These are phyloP conservation scores for Ganaspis sp. DNA, from an alignment of 1,140 invertebrate genomes.

Conservation along the genomic window DNA sequence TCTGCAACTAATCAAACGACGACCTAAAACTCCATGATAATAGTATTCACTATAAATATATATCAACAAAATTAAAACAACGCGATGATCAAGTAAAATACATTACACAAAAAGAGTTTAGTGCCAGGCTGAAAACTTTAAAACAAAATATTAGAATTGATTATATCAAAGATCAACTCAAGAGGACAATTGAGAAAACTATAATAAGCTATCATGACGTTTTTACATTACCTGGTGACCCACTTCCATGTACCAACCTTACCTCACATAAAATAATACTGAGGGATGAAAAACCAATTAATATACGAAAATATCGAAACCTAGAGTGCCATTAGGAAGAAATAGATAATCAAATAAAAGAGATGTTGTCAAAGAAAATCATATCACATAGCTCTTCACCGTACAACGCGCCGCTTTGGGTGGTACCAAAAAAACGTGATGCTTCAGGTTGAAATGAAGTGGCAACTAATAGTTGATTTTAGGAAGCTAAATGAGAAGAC, in stretches of 20 bases:
- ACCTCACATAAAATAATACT: too few relatives aligned
- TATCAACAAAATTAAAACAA: too few relatives aligned
- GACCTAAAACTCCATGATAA: too few relatives aligned
- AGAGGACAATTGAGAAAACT: background rate
- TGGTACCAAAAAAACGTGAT: conserved; percentile 68
- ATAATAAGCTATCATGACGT: background rate
- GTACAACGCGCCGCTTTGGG: too few relatives aligned
- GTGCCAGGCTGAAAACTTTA: too few relatives aligned
- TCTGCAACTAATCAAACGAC: background rate
- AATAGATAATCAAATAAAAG: too few relatives aligned
- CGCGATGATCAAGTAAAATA: too few relatives aligned
- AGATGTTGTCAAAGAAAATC: conserved; percentile 57
- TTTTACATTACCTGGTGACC: too few relatives aligned
- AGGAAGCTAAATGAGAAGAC: conserved; percentile 69
- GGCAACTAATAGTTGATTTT: conserved; percentile 69
- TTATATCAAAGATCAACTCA: background rate
- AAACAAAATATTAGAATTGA: background rate
- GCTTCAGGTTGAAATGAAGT: conserved; percentile 62
- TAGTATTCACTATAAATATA: too few relatives aligned
- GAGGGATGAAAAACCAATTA: too few relatives aligned
- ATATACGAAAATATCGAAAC: conserved; percentile 36
- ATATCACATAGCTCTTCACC: conserved; percentile 60
- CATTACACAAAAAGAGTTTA: background rate
- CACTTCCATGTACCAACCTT: too few relatives aligned
- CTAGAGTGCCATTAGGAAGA: conserved; percentile 52